Conservation (phyloP, 2,888 invertebrate genomes). For the Chrysolina oricalcia region DNA sequence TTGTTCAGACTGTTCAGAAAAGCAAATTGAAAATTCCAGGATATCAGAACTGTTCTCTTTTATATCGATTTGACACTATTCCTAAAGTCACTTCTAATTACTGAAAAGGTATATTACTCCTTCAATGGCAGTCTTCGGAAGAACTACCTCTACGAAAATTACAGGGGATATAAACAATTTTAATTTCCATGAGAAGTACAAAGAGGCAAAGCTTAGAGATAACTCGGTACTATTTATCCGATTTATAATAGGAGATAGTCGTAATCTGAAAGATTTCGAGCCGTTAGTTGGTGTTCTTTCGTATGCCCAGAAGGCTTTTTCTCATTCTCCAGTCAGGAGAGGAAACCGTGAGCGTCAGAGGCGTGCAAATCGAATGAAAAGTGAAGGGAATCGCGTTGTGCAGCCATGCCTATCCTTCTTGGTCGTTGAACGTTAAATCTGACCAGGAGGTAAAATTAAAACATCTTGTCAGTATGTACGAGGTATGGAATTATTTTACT, state of each 20-base stretch:
- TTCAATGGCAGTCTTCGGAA: not conserved
- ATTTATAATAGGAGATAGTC: constrained; percentile 47
- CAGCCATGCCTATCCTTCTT: constrained; percentile 4
- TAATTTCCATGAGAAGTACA: constrained; percentile 30
- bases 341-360: constrained; percentile 37
- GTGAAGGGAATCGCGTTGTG: constrained; percentile 27
- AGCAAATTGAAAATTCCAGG: too few relatives aligned
- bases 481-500: too few relatives aligned
- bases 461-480: too few relatives aligned
- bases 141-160: not conserved
- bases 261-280: constrained; percentile 45
- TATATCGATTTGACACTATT: too few relatives aligned
- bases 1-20: too few relatives aligned
- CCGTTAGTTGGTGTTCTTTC: constrained; percentile 49
- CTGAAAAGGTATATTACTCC: not conserved
- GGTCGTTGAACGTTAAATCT: not conserved
- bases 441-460: not conserved
- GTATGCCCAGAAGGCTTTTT: constrained; percentile 42
- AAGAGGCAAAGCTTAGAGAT: constrained; percentile 37
- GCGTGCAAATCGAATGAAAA: constrained; percentile 28
- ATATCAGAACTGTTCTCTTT: too few relatives aligned
- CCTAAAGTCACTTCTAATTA: not conserved
- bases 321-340: constrained; percentile 44
- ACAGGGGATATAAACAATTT: constrained; percentile 5
- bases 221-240: constrained; percentile 44